A percentile compares a stretch with the other conserved stretches of the same genome.
Evolutionary conservation across 2,888 invertebrate species (phyloP).

Genomic region (Epicampocera succincta): DNA sequence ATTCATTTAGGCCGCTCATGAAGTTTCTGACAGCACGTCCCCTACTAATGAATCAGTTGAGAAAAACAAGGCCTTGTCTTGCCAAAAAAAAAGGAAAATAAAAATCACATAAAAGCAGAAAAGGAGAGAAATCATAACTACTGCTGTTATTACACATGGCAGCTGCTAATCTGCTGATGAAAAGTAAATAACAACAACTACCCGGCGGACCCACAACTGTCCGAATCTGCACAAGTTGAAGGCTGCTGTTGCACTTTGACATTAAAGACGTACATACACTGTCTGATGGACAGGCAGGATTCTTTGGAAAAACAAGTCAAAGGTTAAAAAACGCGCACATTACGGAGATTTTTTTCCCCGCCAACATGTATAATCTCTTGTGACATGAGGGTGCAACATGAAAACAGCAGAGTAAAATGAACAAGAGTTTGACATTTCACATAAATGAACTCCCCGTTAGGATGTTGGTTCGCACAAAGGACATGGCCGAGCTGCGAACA

Average conservation of each 20-base stretch:
- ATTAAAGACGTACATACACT: constrained; percentile 23
- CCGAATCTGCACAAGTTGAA: neutral
- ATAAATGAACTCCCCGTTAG: neutral
- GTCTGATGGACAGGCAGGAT: constrained; percentile 13
- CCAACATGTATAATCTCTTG: constrained; percentile 17
- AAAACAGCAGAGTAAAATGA: constrained; percentile 1
- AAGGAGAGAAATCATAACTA: constrained; percentile 43
- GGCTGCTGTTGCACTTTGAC: constrained; percentile 48
- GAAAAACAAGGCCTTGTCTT: no score
- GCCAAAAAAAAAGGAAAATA: no score
- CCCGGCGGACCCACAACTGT: neutral
- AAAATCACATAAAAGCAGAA: neutral
- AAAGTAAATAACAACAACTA: constrained; percentile 19
- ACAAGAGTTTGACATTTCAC: constrained; percentile 44
- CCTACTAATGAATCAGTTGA: no score
- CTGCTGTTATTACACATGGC: constrained; percentile 66
- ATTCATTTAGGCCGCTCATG: no score
- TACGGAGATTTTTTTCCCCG: constrained; percentile 8
- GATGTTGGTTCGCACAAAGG: neutral
- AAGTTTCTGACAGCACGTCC: no score
- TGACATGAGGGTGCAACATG: constrained; percentile 26
- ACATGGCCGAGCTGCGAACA: constrained; percentile 14
- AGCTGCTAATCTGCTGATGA: constrained; percentile 68
- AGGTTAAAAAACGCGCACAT: constrained; percentile 11
- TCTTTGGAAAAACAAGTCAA: constrained; percentile 31